Evolutionary conservation across 1,140 invertebrate species (phyloP).

Genomic region (Tribolium castaneum): DNA sequence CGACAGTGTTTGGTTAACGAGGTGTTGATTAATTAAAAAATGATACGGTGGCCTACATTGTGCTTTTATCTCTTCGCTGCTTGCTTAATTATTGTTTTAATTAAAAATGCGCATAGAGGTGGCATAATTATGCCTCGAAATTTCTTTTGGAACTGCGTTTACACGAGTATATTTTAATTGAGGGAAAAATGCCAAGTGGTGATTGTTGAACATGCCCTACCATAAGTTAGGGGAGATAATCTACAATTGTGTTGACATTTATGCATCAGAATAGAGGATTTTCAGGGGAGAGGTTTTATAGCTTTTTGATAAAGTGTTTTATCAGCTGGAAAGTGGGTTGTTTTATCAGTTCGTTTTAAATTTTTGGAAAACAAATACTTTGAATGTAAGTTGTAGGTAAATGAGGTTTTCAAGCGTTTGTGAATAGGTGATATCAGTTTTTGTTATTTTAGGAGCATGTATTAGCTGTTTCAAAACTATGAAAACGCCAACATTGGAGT

Average conservation of each 20-base stretch:
- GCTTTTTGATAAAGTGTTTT: too few relatives aligned
- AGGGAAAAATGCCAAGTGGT: not conserved
- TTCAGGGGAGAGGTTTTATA: too few relatives aligned
- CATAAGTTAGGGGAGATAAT: not conserved
- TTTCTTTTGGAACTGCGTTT: not conserved
- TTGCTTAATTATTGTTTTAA: not conserved
- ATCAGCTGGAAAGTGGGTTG: too few relatives aligned
- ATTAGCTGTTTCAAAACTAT: too few relatives aligned
- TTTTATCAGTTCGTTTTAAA: too few relatives aligned
- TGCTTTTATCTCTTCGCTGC: not conserved
- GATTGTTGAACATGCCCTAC: not conserved
- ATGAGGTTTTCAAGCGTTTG: too few relatives aligned
- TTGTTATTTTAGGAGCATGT: too few relatives aligned
- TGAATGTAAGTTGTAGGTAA: too few relatives aligned
- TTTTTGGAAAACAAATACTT: too few relatives aligned
- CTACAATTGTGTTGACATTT: not conserved
- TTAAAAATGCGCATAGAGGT: not conserved
- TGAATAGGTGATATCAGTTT: too few relatives aligned
- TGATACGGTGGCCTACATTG: not conserved
- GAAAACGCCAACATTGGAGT: too few relatives aligned
- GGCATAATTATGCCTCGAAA: not conserved
- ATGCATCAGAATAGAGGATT: too few relatives aligned
- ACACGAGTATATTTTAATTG: not conserved
- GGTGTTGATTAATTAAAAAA: not conserved
- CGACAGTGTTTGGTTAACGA: not conserved